Conservation (phyloP, 2,888 invertebrate genomes). For the Lottia scabra region DNA sequence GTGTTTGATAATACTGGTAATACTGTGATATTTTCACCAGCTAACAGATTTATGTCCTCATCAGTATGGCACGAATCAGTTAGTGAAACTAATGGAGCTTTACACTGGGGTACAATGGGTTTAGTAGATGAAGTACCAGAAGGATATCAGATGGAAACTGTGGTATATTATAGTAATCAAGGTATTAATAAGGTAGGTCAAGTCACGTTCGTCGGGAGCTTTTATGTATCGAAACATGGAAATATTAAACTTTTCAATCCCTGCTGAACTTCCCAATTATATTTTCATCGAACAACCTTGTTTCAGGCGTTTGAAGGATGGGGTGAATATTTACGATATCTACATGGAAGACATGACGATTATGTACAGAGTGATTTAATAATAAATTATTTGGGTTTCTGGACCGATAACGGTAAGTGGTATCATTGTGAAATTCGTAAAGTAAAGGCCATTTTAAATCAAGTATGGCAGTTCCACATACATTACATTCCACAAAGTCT, state of each 20-base stretch:
- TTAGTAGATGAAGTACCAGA: background rate
- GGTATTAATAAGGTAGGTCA: background rate
- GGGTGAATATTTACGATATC: conserved; percentile 38
- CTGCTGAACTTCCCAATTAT: background rate
- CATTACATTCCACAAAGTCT: too few relatives aligned
- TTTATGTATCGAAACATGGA: background rate
- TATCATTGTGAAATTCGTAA: too few relatives aligned
- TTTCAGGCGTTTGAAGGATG: conserved; percentile 38
- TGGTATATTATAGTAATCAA: background rate
- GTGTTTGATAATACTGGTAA: background rate
- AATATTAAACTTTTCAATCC: background rate
- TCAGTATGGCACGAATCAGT: background rate
- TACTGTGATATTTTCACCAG: background rate
- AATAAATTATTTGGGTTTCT: conserved; percentile 40
- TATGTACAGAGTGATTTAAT: conserved; percentile 23
- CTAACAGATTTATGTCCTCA: background rate
- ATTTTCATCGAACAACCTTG: background rate
- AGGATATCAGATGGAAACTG: background rate
- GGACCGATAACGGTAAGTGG: conserved; percentile 43
- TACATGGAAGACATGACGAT: conserved; percentile 31
- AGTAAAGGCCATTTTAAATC: too few relatives aligned
- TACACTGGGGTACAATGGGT: background rate
- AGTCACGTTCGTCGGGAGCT: background rate
- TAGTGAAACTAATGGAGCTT: conserved; percentile 18
- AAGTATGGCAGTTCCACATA: too few relatives aligned